Percentiles rank a stretch among this genome's conserved stretches.
phyloP scores from a whole-genome alignment of 1,140 invertebrate species.

The Drosophila pandora region DNA sequence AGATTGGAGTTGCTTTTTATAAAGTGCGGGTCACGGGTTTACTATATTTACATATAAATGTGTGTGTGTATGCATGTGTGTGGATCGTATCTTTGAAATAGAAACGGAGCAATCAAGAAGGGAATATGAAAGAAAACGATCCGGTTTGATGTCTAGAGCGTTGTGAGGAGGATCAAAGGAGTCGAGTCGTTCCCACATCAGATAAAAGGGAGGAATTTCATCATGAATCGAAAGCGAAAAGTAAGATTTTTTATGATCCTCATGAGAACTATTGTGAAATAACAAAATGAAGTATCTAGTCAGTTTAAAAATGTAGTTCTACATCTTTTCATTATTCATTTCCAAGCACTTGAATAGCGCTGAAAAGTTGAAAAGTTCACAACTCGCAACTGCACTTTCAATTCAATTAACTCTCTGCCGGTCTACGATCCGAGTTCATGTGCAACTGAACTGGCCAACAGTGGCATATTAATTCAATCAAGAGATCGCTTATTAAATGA shows the following conservation, averaged over 20 bases:
- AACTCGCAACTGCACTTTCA: slow-evolving; percentile 61
- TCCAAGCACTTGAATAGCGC: slow-evolving; percentile 22
- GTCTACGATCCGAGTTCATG: slow-evolving; percentile 36
- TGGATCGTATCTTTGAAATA: slow-evolving; percentile 46
- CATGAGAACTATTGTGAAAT: not conserved
- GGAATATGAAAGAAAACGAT: slow-evolving; percentile 33
- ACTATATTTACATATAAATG: not conserved
- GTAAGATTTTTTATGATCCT: not conserved
- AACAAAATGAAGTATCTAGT: not conserved
- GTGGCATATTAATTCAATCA: slow-evolving; percentile 80
- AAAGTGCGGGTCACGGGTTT: slow-evolving; percentile 41
- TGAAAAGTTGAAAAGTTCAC: slow-evolving; percentile 74
- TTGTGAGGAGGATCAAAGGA: slow-evolving; percentile 40
- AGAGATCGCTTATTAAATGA: slow-evolving; percentile 75
- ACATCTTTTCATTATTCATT: not conserved
- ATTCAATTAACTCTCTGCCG: slow-evolving; percentile 61
- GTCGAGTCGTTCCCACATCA: slow-evolving; percentile 16
- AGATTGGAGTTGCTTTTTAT: slow-evolving; percentile 38
- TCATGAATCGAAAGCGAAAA: slow-evolving; percentile 47
- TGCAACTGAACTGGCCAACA: slow-evolving; percentile 46
- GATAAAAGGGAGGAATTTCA: slow-evolving; percentile 57
- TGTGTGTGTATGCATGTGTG: slow-evolving; percentile 20
- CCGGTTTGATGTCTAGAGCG: slow-evolving; percentile 36
- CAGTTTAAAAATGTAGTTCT: too few species aligned
- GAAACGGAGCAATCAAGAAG: slow-evolving; percentile 40